phyloP scores from a whole-genome alignment of 2,797 vertebrate species.

The Gymnothorax reevesii region DNA sequence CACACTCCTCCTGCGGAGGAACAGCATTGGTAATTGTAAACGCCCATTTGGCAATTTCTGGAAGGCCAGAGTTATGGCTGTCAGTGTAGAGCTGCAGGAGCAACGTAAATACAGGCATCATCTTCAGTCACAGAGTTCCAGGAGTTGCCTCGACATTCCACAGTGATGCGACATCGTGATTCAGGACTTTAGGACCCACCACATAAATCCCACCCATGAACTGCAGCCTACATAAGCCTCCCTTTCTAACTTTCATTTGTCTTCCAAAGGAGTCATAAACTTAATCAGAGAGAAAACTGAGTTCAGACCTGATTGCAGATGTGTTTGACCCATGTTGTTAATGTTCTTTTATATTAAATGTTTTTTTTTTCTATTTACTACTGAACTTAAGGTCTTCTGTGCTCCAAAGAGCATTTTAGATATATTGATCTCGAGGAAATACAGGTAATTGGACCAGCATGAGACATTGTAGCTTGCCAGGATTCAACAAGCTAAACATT shows the following conservation, averaged over 20 bases:
- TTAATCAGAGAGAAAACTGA: conserved; percentile 6
- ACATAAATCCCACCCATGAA: not conserved
- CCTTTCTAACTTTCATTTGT: not conserved
- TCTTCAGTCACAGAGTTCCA: conserved; percentile 14
- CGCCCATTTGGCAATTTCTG: not conserved
- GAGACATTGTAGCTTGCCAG: too few species aligned
- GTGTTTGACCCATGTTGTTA: not conserved
- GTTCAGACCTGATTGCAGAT: not conserved
- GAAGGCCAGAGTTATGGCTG: conserved; percentile 10
- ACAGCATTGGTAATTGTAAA: not conserved
- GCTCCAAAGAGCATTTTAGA: not conserved
- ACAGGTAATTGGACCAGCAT: too few species aligned
- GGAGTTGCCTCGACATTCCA: conserved; percentile 6
- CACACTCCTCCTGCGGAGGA: not conserved
- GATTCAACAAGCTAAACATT: too few species aligned
- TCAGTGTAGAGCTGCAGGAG: not conserved
- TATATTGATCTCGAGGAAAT: too few species aligned
- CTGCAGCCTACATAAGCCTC: not conserved
- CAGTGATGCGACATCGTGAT: not conserved
- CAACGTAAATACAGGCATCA: not conserved
- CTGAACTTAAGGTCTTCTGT: not conserved
- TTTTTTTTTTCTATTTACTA: conserved; percentile 45
- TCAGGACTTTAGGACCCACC: not conserved
- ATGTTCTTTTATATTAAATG: not conserved
- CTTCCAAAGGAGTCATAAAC: conserved; percentile 9